Base-by-base conservation (phyloP, 2,113 vertebrate species). In the Casuarius casuarius region DNA sequence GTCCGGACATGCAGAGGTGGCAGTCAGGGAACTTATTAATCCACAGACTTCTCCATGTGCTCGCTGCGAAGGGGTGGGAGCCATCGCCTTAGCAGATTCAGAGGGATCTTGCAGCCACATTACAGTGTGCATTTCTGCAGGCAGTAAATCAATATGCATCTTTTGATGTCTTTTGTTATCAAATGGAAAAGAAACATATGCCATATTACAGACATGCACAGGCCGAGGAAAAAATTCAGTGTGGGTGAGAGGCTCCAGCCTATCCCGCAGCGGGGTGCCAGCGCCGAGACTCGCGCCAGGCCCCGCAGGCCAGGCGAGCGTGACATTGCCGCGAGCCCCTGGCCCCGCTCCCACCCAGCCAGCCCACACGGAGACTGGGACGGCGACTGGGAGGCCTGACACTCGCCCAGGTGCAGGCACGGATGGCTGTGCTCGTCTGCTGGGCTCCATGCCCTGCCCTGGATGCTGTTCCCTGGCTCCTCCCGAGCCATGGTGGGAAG, bases 151-250 rank as follows among this genome's bases (percentile, higher is more conserved):
- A 71, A 65, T 62, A 19, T 8, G 18, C 16, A 42, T 54, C 51
- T 91, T 82, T 22, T 12, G 62, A 74, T 38, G 56, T 10, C 51
- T 66, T 67, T 80, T 56, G 49, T 71, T 61, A 79, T 61, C 76
- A 71, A 78, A 71, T 3, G 28, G 62, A 51, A 74, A 70, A 65
- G 38, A 46, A 82, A 56, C 28, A 82, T 17, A 19, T 52, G 61
- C n/a, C 12, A 2, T 26, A 21, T 28, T 65, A 63, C 1, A 61
- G 70, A 42, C 9, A 29, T 25, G 31, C 44, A 31, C 0, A 0
- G 0, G 0, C 40, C 70, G 52, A 67, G 35, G 71, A 31, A 72
- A 21, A 76, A 82, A 62, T 4, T 33, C 28, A 8, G 42, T 0
- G 7, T 23, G 66, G 40, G 54, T 25, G 79, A 71, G 75, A 46